A percentile compares a stretch with the other conserved stretches of the same genome.
Evolutionary conservation across 2,888 invertebrate genomes (phyloP).

Genomic region (Leucania comma): DNA sequence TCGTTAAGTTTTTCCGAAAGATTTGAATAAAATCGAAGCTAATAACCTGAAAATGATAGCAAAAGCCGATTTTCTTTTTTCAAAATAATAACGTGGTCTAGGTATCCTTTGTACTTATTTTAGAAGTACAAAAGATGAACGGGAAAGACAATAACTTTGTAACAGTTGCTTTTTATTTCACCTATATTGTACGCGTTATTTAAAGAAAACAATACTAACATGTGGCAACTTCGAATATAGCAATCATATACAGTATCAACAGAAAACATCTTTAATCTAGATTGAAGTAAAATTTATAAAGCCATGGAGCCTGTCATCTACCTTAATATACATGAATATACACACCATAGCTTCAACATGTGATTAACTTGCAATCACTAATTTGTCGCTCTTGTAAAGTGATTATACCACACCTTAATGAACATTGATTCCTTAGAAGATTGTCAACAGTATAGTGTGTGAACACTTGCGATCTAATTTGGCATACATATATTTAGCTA

Average conservation of each 20-base stretch:
- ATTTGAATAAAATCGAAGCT: too few relatives aligned
- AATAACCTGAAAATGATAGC: too few relatives aligned
- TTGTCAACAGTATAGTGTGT: constrained; percentile 14
- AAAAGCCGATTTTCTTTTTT: too few relatives aligned
- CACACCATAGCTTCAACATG: not conserved
- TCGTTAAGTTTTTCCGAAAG: too few relatives aligned
- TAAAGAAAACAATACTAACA: not conserved
- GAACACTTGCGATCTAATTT: constrained; percentile 6
- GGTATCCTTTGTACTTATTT: not conserved
- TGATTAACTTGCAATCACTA: constrained; percentile 38
- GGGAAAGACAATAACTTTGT: not conserved
- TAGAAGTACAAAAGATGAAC: not conserved
- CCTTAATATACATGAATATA: not conserved
- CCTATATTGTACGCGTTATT: not conserved
- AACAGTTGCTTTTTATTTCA: constrained; percentile 15
- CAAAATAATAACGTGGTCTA: too few relatives aligned
- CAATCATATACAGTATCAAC: too few relatives aligned
- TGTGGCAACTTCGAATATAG: too few relatives aligned
- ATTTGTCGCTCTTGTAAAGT: constrained; percentile 37
- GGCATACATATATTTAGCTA: not conserved
- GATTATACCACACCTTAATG: constrained; percentile 39
- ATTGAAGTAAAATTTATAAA: too few relatives aligned
- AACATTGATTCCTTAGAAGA: constrained; percentile 53
- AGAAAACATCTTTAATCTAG: too few relatives aligned
- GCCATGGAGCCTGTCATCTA: too few relatives aligned